Evolutionary conservation across 2,113 vertebrate genomes (phyloP), one percentile per base, ranked within the genome.

Genomic region (Platanista minor): DNA sequence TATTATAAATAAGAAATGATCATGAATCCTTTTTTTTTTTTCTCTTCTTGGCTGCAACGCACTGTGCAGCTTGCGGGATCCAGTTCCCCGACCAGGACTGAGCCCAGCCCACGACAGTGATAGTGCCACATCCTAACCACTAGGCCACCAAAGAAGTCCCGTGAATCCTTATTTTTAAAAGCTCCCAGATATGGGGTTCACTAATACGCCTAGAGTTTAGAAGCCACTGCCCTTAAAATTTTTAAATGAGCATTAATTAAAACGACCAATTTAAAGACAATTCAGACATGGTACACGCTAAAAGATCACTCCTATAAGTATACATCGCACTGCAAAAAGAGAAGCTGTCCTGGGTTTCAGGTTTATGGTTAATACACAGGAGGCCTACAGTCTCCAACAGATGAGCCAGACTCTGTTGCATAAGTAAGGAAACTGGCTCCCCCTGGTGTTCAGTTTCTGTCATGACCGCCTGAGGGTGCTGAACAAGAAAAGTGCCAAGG

Each of bases 391-490:
- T 9, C 5, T 23, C 61, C 52, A 39, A 39, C 36, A 88, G 66
- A 49, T 77, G 64, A 31, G 29, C 27, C 43, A 5, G 4, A 41
- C 31, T 6, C 31, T 3, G 29, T 13, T 4, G 54, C 46, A 20
- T 87, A 90, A 88, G 54, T 7, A 96, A 94, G 97, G 94, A 64
- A 31, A 66, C 67, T 72, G 66, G 93, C 75, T 59, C 97, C 97
- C 98, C 82, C 98, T 98, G n/a, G 94, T 49, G 97, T 84, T 94
- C 59, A 10, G 1, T 74, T 12, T 49, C 80, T 17, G 25, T 81
- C 96, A 90, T 49, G 39, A 72, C 96, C 49, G 62, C 61, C 83
- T n/a, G 61, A 33, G 29, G 31, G 18, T 29, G 41, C 95, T 20
- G 31, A 46, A 33, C 46, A 29, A 59, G 49, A 57, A 23, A 61